Conservation (phyloP, 2,797 vertebrate species). For the Smutsia temminckii region DNA sequence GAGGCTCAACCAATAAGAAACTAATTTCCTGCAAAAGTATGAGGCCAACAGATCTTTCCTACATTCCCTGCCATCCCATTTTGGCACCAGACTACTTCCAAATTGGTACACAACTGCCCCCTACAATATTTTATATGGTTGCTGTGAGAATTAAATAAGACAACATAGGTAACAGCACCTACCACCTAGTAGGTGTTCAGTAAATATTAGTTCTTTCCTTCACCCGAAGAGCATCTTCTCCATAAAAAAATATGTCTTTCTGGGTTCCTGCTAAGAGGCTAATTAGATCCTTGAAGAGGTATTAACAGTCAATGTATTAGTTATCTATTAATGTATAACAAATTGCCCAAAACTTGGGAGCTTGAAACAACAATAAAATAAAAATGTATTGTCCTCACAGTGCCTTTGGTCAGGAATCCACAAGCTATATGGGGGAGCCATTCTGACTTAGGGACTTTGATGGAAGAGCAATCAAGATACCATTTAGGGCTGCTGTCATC, state of each 20-base stretch:
- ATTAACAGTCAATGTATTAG: not conserved
- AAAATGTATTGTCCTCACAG: not conserved
- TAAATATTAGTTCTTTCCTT: not conserved
- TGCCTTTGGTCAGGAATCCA: not conserved
- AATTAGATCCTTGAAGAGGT: constrained; percentile 2
- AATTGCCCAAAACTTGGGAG: not conserved
- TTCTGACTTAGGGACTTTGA: not conserved
- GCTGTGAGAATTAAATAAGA: not conserved
- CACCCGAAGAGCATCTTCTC: not conserved
- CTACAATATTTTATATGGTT: not conserved
- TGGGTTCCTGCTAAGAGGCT: not conserved
- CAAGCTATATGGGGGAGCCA: not conserved
- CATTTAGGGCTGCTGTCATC: not conserved
- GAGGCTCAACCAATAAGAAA: not conserved
- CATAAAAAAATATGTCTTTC: not conserved
- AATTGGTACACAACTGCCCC: not conserved
- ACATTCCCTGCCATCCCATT: not conserved
- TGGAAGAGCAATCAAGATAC: not conserved
- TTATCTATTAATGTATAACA: not conserved
- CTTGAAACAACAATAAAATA: not conserved
- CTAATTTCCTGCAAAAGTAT: constrained; percentile 22
- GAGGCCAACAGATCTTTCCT: not conserved
- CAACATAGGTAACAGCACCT: not conserved
- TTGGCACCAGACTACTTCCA: not conserved
- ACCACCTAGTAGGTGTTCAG: not conserved